Conservation (phyloP, 2,113 vertebrate species). For the Salvelinus alpinus region DNA sequence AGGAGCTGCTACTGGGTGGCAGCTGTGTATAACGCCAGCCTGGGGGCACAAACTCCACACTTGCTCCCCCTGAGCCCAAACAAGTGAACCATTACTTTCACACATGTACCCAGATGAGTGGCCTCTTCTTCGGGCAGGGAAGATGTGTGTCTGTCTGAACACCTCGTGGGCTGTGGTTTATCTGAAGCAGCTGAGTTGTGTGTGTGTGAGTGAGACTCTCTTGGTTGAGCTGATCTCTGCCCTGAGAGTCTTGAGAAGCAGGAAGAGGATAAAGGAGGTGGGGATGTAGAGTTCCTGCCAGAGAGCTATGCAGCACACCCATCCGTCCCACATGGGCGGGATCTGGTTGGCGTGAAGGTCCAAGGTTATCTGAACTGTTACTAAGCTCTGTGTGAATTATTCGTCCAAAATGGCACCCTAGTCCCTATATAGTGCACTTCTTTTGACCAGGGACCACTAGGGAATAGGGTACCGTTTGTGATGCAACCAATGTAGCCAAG, state of each 20-base stretch:
- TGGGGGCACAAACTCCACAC: constrained; percentile 23
- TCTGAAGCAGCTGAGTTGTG: too few relatives aligned
- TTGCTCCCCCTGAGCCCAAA: constrained; percentile 17
- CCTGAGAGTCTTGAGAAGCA: constrained; percentile 23
- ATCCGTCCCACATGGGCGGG: not conserved
- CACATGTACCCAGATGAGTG: constrained; percentile 29
- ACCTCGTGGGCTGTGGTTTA: not conserved
- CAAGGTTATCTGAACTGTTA: constrained; percentile 39
- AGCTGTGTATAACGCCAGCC: constrained; percentile 82
- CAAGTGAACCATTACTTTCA: not conserved
- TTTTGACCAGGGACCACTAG: constrained; percentile 13
- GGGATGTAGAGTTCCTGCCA: not conserved
- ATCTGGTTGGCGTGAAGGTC: constrained; percentile 23
- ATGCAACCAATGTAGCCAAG: not conserved
- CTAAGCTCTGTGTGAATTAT: constrained; percentile 46
- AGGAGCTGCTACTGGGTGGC: constrained; percentile 89
- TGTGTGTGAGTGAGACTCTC: not conserved
- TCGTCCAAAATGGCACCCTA: too few relatives aligned
- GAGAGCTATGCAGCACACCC: constrained; percentile 17
- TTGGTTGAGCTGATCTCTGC: constrained; percentile 47
- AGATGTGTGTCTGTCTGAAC: constrained; percentile 16
- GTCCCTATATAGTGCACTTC: constrained; percentile 8
- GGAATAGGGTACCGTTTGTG: constrained; percentile 24
- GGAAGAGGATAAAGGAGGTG: constrained; percentile 33
- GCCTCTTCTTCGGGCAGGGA: constrained; percentile 37